Conservation (phyloP, 2,888 invertebrate species). For the Diachrysia chrysitis region DNA sequence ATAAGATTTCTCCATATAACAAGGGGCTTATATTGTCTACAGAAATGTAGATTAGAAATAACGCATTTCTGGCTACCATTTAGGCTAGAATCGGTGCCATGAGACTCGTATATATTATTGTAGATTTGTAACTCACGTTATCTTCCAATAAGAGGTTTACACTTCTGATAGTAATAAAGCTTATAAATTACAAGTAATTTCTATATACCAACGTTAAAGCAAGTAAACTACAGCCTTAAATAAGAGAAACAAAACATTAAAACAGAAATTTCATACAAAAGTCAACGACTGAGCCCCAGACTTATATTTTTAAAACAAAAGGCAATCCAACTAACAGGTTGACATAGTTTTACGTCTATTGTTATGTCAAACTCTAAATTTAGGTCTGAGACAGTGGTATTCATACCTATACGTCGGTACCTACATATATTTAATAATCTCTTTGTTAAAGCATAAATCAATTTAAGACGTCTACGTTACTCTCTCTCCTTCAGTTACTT, state of each 20-base stretch:
- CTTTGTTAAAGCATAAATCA: background rate
- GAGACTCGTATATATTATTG: no score
- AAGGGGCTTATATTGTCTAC: no score
- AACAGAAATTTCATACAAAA: slow-evolving; percentile 11
- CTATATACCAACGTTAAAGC: background rate
- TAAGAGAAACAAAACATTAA: slow-evolving; percentile 22
- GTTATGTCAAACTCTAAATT: slow-evolving; percentile 38
- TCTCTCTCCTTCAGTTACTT: slow-evolving; percentile 2
- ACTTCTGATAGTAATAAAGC: background rate
- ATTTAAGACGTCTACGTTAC: background rate
- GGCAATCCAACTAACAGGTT: slow-evolving; percentile 49
- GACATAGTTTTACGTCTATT: slow-evolving; percentile 49
- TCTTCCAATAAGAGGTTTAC: no score
- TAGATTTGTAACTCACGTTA: no score
- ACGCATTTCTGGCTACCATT: no score
- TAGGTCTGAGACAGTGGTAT: slow-evolving; percentile 1
- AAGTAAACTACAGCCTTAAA: slow-evolving; percentile 11
- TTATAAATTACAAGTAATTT: background rate
- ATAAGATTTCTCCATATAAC: no score
- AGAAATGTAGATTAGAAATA: no score
- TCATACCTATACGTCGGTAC: background rate
- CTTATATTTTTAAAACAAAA: slow-evolving; percentile 46
- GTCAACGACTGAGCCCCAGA: slow-evolving; percentile 26
- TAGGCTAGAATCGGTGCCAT: no score
- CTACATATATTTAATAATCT: background rate